Conservation (phyloP, 2,113 vertebrate species). For the Dolichallabes microphthalmus region DNA sequence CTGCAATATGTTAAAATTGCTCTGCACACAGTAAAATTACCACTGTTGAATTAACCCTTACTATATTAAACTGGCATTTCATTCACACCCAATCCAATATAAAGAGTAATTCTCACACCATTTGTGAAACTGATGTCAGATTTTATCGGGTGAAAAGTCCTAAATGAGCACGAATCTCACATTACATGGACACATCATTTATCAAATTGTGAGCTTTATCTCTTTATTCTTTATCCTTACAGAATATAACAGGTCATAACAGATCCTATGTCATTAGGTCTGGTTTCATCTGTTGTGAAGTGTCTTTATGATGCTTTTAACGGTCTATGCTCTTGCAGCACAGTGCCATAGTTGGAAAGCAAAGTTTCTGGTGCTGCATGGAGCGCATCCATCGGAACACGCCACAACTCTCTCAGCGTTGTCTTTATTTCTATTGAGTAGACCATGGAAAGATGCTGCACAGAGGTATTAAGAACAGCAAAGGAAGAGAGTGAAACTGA, state of each 20-base stretch:
- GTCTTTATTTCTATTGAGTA: slow-evolving; percentile 11
- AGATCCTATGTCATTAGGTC: slow-evolving; percentile 18
- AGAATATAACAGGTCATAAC: slow-evolving; percentile 18
- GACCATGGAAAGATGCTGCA: slow-evolving; percentile 20
- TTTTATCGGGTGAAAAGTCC: slow-evolving; percentile 5
- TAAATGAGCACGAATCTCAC: slow-evolving; percentile 6
- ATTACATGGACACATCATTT: not conserved
- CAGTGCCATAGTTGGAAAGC: not conserved
- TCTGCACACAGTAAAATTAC: slow-evolving; percentile 34
- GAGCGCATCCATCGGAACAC: slow-evolving; percentile 18
- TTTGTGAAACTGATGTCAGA: slow-evolving; percentile 1
- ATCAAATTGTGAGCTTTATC: slow-evolving; percentile 17
- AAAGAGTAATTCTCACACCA: slow-evolving; percentile 8
- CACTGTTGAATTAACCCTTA: slow-evolving; percentile 42
- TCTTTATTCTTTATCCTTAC: not conserved
- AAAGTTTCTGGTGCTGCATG: slow-evolving; percentile 10
- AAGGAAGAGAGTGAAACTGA: slow-evolving; percentile 17
- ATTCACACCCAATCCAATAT: slow-evolving; percentile 13
- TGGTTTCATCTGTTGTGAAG: slow-evolving; percentile 12
- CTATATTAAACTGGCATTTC: slow-evolving; percentile 27
- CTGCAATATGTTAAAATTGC: slow-evolving; percentile 38
- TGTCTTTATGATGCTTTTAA: slow-evolving; percentile 25
- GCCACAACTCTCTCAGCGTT: slow-evolving; percentile 2
- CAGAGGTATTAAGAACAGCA: not conserved
- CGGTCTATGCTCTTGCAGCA: slow-evolving; percentile 13